phyloP scores from a whole-genome alignment of 1,140 invertebrate species.

The Laupala kohalensis region DNA sequence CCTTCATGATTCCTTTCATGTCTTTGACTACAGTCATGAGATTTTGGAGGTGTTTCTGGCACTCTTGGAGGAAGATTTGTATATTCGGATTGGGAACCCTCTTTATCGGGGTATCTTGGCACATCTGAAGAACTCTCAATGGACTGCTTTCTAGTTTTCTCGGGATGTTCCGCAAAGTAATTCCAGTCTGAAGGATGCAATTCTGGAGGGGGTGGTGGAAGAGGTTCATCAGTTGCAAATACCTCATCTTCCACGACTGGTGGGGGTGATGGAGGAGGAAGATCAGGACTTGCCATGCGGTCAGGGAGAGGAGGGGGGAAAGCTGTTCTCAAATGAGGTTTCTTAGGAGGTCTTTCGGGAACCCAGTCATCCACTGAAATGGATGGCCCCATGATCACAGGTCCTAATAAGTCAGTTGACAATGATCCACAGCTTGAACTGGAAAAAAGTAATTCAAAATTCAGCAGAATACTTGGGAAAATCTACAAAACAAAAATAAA shows the following conservation, averaged over 20 bases:
- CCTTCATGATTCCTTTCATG: neutral
- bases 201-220: conserved; percentile 56
- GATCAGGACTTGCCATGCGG: conserved; percentile 51
- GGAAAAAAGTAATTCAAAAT: conserved; percentile 1
- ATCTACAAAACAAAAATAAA: neutral
- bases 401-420: conserved; percentile 42
- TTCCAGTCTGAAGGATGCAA: conserved; percentile 26
- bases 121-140: neutral
- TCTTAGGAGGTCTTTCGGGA: conserved; percentile 58
- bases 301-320: conserved; percentile 21
- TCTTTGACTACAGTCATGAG: neutral
- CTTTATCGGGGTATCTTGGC: neutral
- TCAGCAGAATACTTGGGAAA: no score
- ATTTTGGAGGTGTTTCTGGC: neutral
- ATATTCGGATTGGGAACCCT: neutral
- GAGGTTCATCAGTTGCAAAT: conserved; percentile 48
- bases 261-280: conserved; percentile 55
- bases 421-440: conserved; percentile 42
- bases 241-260: conserved; percentile 43
- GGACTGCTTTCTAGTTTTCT: neutral
- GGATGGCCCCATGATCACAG: conserved; percentile 46
- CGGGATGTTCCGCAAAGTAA: neutral
- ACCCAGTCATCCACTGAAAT: conserved; percentile 56
- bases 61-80: neutral
- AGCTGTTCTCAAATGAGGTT: conserved; percentile 48